Percentiles rank a stretch among this genome's conserved stretches.
Evolutionary conservation across 2,797 vertebrate genomes (phyloP).

Genomic region (Botia kubotai): DNA sequence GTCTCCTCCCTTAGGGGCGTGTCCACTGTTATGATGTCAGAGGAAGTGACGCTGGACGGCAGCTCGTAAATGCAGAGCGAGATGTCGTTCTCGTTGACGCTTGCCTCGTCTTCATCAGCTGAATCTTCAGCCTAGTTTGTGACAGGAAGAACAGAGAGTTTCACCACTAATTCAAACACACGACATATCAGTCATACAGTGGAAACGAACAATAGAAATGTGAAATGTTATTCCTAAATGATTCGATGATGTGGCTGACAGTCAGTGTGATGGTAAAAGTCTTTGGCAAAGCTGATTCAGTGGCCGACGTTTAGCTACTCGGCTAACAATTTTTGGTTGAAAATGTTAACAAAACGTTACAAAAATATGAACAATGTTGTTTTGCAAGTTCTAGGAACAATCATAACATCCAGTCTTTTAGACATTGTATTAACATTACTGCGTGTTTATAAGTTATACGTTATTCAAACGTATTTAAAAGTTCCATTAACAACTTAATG

Average conservation of each 20-base stretch:
- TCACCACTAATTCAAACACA: background rate
- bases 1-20: conserved; percentile 81
- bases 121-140: conserved; percentile 75
- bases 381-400: too few relatives aligned
- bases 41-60: conserved; percentile 81
- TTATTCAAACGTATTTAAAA: too few relatives aligned
- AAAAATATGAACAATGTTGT: too few relatives aligned
- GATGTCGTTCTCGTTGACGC: conserved; percentile 83
- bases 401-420: too few relatives aligned
- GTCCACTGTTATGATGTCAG: conserved; percentile 82
- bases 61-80: conserved; percentile 85
- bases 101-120: conserved; percentile 82
- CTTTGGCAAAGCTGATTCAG: too few relatives aligned
- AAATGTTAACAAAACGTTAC: too few relatives aligned
- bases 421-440: too few relatives aligned
- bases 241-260: conserved; percentile 2
- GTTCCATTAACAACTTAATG: too few relatives aligned
- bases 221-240: background rate
- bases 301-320: too few relatives aligned
- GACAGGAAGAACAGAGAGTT: conserved; percentile 18
- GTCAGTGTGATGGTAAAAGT: background rate
- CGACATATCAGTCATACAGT: conserved; percentile 33
- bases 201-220: conserved; percentile 27
- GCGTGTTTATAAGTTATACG: too few relatives aligned
- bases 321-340: too few relatives aligned